Evolutionary conservation across 2,888 invertebrate species (phyloP).

Genomic region (Halictus ligatus): DNA sequence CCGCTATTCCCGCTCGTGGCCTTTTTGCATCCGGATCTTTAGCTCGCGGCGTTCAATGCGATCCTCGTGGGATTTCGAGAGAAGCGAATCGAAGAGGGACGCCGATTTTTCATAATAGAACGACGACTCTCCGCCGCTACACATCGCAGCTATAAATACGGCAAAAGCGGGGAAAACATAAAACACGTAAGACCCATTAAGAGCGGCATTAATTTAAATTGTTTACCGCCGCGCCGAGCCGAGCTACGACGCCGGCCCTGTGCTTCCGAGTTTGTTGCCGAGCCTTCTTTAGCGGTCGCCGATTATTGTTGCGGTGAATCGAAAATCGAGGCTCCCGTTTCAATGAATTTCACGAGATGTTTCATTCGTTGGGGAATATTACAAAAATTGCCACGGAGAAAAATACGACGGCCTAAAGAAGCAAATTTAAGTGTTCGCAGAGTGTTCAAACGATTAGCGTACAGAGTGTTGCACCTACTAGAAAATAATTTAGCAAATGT

Average conservation of each 20-base stretch:
- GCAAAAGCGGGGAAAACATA: constrained; percentile 69
- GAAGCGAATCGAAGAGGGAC: not conserved
- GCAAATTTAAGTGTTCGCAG: too few relatives aligned
- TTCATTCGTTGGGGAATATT: too few relatives aligned
- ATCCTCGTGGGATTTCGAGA: constrained; percentile 7
- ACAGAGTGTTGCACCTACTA: too few relatives aligned
- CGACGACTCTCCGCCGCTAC: not conserved
- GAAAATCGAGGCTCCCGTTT: not conserved
- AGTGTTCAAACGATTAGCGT: too few relatives aligned
- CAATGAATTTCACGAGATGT: not conserved
- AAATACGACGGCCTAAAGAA: too few relatives aligned
- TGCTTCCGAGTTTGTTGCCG: constrained; percentile 27
- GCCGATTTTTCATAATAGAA: constrained; percentile 53
- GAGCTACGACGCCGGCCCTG: constrained; percentile 20
- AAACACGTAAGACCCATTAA: constrained; percentile 72
- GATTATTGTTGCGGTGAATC: not conserved
- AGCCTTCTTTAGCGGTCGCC: not conserved
- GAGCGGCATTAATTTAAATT: constrained; percentile 74
- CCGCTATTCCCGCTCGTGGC: constrained; percentile 19
- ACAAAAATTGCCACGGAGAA: too few relatives aligned
- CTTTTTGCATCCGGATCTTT: not conserved
- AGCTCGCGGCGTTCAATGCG: constrained; percentile 1
- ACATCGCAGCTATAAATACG: constrained; percentile 67
- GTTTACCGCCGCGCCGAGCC: constrained; percentile 58
- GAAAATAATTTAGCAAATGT: too few relatives aligned